Evolutionary conservation across 2,888 invertebrate species (phyloP), one percentile per base, ranked within the genome.

Genomic region (Helicoverpa assulta): DNA sequence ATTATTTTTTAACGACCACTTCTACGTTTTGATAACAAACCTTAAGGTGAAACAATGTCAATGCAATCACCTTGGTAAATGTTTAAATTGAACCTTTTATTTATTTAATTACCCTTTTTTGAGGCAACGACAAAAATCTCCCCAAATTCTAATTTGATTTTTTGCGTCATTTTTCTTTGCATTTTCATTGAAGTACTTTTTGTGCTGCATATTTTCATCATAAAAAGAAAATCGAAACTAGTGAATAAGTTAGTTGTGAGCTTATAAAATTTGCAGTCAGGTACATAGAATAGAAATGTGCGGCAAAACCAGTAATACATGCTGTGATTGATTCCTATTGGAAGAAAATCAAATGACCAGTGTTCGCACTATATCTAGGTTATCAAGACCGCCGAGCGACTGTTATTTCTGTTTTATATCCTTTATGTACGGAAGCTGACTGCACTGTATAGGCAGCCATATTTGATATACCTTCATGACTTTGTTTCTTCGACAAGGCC

Each of bases 21-120:
- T 19, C 59, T 73, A 59, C 51, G 56, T 68, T 60, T 61, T 61
- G 67, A 66, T 65, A 76, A 76, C 54, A 71, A 65, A 67, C 47
- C 29, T 33, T 60, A 58, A 76, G 58, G 80, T 67, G 60, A 72
- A 56, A 80, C 72, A 78, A 78, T 71, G 73, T 62, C 81, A 80
- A 80, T 72, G 66, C 72, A 66, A 72, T 76, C 61, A 76, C 64
- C 67, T 69, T 50, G 57, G 64, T 64, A 67, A 70, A 81, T 69
- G 77, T 77, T 80, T 70, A 66, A 79, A 81, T 70, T 66, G 21
- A 62, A 70, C 66, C 67, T 75, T 80, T 71, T 61, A 55, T 60
- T 74, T 70, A 70, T 65, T 67, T 78, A 65, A 71, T 69, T 74
- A 62, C 56, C 62, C 50, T 69, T 78, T 43, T 77, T 56, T 54